Evolutionary conservation across 2,888 invertebrate species (phyloP).

Genomic region (Xanthorhoe spadicearia): DNA sequence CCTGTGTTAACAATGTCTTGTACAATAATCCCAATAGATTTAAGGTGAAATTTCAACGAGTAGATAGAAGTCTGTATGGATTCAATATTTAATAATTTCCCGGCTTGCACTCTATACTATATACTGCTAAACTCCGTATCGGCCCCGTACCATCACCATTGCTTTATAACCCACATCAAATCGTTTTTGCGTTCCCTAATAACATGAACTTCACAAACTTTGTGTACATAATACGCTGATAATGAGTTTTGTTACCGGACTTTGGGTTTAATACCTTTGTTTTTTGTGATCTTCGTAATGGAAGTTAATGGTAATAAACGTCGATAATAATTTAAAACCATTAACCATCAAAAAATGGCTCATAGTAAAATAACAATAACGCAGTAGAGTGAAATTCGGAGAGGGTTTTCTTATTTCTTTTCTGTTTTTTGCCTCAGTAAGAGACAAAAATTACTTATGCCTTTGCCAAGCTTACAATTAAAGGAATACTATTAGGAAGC

Average conservation of each 20-base stretch:
- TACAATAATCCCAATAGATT: too few relatives aligned
- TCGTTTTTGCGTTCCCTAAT: conserved; percentile 41
- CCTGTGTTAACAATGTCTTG: too few relatives aligned
- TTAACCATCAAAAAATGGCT: not conserved
- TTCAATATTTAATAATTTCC: too few relatives aligned
- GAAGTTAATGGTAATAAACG: conserved; percentile 2
- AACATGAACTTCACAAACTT: conserved; percentile 37
- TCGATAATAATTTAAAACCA: not conserved
- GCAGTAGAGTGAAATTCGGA: not conserved
- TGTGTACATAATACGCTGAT: conserved; percentile 26
- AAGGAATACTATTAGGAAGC: too few relatives aligned
- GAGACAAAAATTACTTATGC: too few relatives aligned
- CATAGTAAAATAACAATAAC: not conserved
- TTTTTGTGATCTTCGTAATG: conserved; percentile 21
- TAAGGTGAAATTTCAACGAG: too few relatives aligned
- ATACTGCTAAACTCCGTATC: not conserved
- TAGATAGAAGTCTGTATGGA: too few relatives aligned
- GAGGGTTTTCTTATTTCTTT: too few relatives aligned
- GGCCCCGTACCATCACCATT: not conserved
- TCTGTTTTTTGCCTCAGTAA: too few relatives aligned
- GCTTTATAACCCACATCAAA: conserved; percentile 43
- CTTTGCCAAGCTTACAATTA: too few relatives aligned
- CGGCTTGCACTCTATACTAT: not conserved
- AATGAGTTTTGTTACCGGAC: conserved; percentile 36
- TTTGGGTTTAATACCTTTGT: conserved; percentile 18